Conservation (phyloP, 2,888 invertebrate genomes). For the Caprella mutica region DNA sequence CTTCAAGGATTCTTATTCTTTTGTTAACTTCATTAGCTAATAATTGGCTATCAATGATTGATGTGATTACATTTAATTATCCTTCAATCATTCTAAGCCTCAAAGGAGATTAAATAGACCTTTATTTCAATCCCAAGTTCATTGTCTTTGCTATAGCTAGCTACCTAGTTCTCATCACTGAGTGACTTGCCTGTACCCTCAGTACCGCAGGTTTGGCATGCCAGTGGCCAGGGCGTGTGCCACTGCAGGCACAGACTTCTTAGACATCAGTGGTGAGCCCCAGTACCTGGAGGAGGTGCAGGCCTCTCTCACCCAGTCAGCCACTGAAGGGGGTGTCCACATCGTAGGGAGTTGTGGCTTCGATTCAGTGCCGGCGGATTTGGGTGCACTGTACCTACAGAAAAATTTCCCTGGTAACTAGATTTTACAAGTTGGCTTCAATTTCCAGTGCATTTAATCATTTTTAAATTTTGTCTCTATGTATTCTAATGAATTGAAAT, state of each 20-base stretch:
- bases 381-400: constrained; percentile 22
- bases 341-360: constrained; percentile 33
- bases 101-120: too few relatives aligned
- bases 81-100: too few relatives aligned
- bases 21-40: too few relatives aligned
- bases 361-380: constrained; percentile 33
- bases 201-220: constrained; percentile 30
- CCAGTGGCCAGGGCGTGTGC: constrained; percentile 27
- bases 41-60: too few relatives aligned
- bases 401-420: constrained; percentile 8
- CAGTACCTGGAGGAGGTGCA: constrained; percentile 29
- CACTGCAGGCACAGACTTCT: constrained; percentile 23
- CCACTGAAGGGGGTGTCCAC: constrained; percentile 21
- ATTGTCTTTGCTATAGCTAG: too few relatives aligned
- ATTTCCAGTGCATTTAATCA: neutral
- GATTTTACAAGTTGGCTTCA: neutral
- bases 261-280: constrained; percentile 34
- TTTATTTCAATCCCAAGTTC: too few relatives aligned
- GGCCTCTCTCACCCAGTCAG: constrained; percentile 18
- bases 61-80: too few relatives aligned
- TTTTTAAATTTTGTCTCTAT: neutral
- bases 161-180: too few relatives aligned
- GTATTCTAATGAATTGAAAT: too few relatives aligned
- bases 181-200: too few relatives aligned
- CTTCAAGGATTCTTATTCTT: too few relatives aligned